Conservation (phyloP, 2,113 vertebrate genomes). For the Xyliphius kryptos region DNA sequence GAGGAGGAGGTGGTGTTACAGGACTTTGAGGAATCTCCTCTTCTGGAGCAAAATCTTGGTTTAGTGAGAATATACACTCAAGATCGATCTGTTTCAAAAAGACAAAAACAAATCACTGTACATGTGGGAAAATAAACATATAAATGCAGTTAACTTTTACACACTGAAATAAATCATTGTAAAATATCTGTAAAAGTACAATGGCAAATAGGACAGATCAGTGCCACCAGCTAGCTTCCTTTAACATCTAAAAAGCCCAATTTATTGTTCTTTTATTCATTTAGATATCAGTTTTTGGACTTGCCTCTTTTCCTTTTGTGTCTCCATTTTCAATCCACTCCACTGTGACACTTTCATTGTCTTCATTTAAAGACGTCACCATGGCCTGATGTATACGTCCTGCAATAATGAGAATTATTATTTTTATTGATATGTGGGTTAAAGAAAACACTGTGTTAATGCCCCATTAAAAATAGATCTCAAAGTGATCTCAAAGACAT, state of each 20-base stretch:
- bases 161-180: too few relatives aligned
- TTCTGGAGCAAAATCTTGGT: slow-evolving; percentile 85
- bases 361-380: slow-evolving; percentile 93
- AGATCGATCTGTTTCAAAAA: slow-evolving; percentile 79
- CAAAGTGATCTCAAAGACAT: slow-evolving; percentile 8
- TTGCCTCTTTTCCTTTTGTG: slow-evolving; percentile 96
- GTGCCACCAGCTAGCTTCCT: too few relatives aligned
- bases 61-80: slow-evolving; percentile 96
- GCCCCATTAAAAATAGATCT: slow-evolving; percentile 9
- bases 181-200: too few relatives aligned
- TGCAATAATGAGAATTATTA: slow-evolving; percentile 40
- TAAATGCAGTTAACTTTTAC: too few relatives aligned
- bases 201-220: not conserved
- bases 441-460: not conserved
- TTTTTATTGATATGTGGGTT: slow-evolving; percentile 11
- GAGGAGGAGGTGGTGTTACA: slow-evolving; percentile 81
- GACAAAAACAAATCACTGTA: slow-evolving; percentile 20
- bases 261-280: slow-evolving; percentile 41
- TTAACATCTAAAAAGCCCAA: slow-evolving; percentile 14
- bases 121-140: too few relatives aligned
- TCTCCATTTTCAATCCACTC: slow-evolving; percentile 99
- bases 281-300: slow-evolving; percentile 18
- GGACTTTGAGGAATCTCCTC: slow-evolving; percentile 83
- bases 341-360: slow-evolving; percentile 94
- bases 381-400: slow-evolving; percentile 96